Conservation (phyloP, 23 tunicate species). For the Botrylloides violaceus region DNA sequence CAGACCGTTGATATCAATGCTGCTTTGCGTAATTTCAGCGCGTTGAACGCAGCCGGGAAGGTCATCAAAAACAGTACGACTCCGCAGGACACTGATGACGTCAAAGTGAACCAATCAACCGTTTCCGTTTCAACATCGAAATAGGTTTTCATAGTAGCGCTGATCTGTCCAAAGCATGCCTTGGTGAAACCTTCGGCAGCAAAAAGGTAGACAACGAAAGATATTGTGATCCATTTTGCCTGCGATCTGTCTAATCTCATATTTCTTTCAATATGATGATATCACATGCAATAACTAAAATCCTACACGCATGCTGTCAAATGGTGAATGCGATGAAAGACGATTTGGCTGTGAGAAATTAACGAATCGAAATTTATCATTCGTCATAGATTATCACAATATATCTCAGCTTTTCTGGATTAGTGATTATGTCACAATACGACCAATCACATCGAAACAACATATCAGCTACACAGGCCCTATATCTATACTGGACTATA, state of each 20-base stretch:
- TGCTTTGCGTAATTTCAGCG: neutral
- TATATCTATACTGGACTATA: too few species aligned
- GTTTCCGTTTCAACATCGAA: conserved; percentile 1
- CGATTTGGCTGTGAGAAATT: too few species aligned
- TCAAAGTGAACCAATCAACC: conserved; percentile 22
- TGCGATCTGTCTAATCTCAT: conserved; percentile 1
- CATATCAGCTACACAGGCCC: too few species aligned
- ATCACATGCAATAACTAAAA: too few species aligned
- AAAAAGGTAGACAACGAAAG: conserved; percentile 9
- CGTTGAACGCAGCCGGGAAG: neutral
- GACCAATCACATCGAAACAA: too few species aligned
- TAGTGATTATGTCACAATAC: too few species aligned
- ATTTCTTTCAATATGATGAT: too few species aligned
- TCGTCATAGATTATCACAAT: too few species aligned
- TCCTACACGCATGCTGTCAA: too few species aligned
- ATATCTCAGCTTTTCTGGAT: too few species aligned
- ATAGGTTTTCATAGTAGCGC: neutral
- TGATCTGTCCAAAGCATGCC: conserved; percentile 26
- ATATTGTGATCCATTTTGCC: conserved; percentile 17
- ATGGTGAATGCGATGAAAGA: too few species aligned
- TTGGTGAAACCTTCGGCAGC: conserved; percentile 24
- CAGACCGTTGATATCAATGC: conserved; percentile 4
- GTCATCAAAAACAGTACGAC: conserved; percentile 14
- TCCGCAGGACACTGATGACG: conserved; percentile 9
- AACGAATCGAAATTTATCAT: too few species aligned